Evolutionary conservation across 2,113 vertebrate genomes (phyloP), one percentile per base, ranked within the genome.

Genomic region (Sturnira hondurensis): DNA sequence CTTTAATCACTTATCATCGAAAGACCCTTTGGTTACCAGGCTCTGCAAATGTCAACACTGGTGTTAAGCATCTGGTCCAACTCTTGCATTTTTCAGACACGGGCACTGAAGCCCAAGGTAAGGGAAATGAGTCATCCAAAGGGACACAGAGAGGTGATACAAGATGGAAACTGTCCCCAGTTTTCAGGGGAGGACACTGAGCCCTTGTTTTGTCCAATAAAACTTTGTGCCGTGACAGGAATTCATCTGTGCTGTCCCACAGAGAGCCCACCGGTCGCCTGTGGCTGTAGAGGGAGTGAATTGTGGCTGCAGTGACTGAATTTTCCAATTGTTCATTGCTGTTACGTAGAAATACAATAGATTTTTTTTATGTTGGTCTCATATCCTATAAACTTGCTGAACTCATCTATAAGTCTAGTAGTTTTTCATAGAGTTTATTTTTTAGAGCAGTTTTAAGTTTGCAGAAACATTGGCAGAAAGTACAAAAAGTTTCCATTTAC

Each of bases 21-120:
- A 68, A 77, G 41, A 83, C 7, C 16, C 14, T 94, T 89, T 91
- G 86, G 47, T 68, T 31, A 52, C 10, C 2, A 47, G 28, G 22
- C 13, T 83, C 58, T 82, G 71, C 8, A 15, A 24, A 85, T 38
- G 38, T 45, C 63, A 80, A 43, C 92, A 93, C 12, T n/a, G 4
- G 11, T 50, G n/a, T 81, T 16, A 43, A 63, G 67, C 31, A 38
- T 26, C 43, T 67, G 56, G 43, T 33, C 24, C n/a, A 70, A 7
- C n/a, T 45, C 85, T 78, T 45, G 56, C 4, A 2, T 47, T 90
- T 94, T 88, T 76, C 65, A 90, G 63, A 77, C 70, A 24, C 87
- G 58, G 67, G 38, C 1, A 0, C 28, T 58, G 50, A 65, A 78
- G 43, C 36, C 20, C 16, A 2, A 26, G 47, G 38, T 22, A 11